These are phyloP conservation scores for Aleiodes testaceus DNA, from an alignment of 2,888 invertebrate species.

Conservation along the genomic window DNA sequence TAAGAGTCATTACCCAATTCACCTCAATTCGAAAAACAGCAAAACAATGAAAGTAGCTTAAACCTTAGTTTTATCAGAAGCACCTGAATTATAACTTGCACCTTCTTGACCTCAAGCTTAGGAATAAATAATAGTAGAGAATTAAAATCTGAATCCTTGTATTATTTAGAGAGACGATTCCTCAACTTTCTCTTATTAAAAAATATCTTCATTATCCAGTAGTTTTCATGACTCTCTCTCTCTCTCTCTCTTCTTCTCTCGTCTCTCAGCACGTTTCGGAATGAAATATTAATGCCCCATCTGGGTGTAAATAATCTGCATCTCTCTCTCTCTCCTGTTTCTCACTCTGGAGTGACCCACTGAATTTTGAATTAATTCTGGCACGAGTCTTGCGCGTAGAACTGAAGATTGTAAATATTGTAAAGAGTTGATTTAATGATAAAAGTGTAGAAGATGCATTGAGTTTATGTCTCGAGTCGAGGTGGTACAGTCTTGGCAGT, in stretches of 20 bases:
- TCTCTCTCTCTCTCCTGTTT: not conserved
- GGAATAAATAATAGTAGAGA: no score
- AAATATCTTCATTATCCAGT: no score
- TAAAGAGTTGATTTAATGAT: not conserved
- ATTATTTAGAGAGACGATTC: no score
- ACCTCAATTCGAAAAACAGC: not conserved
- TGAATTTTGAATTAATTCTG: conserved; percentile 15
- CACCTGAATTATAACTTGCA: no score
- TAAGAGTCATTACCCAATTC: not conserved
- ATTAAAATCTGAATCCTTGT: no score
- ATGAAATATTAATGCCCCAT: conserved; percentile 1
- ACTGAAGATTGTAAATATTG: conserved; percentile 21
- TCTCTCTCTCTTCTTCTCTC: conserved; percentile 43
- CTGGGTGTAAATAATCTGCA: conserved; percentile 4
- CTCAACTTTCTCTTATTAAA: no score
- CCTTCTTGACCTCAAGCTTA: no score
- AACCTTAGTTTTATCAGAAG: no score
- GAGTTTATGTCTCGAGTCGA: conserved; percentile 60
- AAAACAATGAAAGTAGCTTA: no score
- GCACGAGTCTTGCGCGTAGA: conserved; percentile 34
- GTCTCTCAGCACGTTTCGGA: conserved; percentile 19
- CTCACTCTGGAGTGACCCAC: conserved; percentile 26
- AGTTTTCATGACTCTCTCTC: conserved; percentile 24
- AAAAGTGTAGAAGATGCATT: conserved; percentile 26
- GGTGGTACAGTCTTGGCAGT: conserved; percentile 65